Evolutionary conservation across 2,888 invertebrate genomes (phyloP), one percentile per base, ranked within the genome.

Genomic region (Hipparchia sbordonii): DNA sequence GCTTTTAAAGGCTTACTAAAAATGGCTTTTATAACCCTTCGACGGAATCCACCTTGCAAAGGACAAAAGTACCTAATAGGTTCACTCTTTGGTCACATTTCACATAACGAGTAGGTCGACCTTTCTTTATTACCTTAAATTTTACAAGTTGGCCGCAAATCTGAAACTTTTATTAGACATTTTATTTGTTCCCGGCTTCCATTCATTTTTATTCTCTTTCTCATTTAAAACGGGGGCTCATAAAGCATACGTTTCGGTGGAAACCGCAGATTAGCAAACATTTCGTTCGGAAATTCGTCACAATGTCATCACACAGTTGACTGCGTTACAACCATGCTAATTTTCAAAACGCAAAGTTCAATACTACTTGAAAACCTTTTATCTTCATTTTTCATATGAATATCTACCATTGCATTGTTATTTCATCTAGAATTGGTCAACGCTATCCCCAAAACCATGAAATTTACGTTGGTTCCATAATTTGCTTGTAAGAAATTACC

Each of bases 191-290:
- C 13, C 56, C 52, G 46, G 39, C 61, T 62, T 56, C 60, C 45
- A 23, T 68, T 61, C 68, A 51, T 72, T 65, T 69, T 65, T 63
- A 62, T 39, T 12, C 69, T 69, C 65, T 69, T 69, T 63, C 69
- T 65, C 59, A 69, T 72, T 69, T 59, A 59, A 69, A 69, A 69
- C 52, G 52, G 33, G 63, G 72, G 48, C 61, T 68, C 65, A 65
- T 65, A 75, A 75, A 75, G 71, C 74, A 57, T 67, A 73, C 67
- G 72, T 69, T 69, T 52, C 73, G 68, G 71, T 70, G n/a, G 13
- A 51, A 69, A 52, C 23, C 33, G 33, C 52, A 33, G 65, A 7
- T 39, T 65, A 12, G 7, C 33, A 12, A 65, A 51, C 48, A 23
- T 48, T 23, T 48, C 48, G 63, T 48, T 5, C 9, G 13, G 39